Conservation (phyloP, 2,797 vertebrate genomes). For the Xenopus petersii region DNA sequence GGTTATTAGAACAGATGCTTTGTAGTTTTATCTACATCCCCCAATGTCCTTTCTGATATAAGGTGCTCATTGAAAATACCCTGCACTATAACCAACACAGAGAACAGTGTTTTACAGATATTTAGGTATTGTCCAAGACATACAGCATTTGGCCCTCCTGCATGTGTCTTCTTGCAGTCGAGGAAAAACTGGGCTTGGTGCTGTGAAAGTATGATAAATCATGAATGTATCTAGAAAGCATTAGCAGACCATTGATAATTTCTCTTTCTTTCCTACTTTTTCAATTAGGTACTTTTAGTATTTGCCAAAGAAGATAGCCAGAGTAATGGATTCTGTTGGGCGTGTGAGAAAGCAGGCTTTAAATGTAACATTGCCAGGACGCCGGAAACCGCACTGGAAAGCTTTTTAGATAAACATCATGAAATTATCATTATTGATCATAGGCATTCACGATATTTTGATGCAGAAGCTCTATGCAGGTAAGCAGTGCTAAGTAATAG, state of each 20-base stretch:
- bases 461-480: conserved; percentile 94
- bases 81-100: too few species aligned
- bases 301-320: conserved; percentile 98
- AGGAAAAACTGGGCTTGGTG: too few species aligned
- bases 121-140: too few species aligned
- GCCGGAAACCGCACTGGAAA: conserved; percentile 82
- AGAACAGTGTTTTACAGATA: too few species aligned
- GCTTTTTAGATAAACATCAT: conserved; percentile 89
- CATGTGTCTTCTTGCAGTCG: too few species aligned
- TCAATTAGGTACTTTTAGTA: conserved; percentile 92
- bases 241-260: not conserved
- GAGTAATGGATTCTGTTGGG: conserved; percentile 90
- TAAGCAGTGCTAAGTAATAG: conserved; percentile 56
- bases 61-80: too few species aligned
- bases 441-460: conserved; percentile 89
- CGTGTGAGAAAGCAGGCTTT: conserved; percentile 91
- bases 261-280: conserved; percentile 15
- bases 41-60: too few species aligned
- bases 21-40: too few species aligned
- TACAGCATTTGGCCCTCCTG: too few species aligned
- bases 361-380: conserved; percentile 81
- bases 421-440: conserved; percentile 97
- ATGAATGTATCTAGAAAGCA: too few species aligned
- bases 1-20: too few species aligned
- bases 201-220: too few species aligned